Conservation (phyloP, 2,113 vertebrate species). For the Dinomys branickii region DNA sequence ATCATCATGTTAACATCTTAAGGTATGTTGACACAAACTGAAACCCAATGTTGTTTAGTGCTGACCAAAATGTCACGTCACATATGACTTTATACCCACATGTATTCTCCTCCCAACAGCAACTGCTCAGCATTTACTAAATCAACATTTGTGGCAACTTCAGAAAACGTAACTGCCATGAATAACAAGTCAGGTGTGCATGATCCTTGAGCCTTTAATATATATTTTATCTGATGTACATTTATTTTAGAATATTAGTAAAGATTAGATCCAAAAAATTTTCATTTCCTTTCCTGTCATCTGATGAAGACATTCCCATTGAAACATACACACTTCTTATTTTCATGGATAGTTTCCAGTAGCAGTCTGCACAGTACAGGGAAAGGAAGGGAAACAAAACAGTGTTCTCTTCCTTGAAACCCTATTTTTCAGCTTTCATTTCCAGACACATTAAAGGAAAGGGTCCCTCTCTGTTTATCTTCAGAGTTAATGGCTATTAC, state of each 20-base stretch:
- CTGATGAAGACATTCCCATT: background rate
- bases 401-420: background rate
- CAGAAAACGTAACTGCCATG: background rate
- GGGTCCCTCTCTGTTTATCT: slow-evolving; percentile 59
- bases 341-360: background rate
- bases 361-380: background rate
- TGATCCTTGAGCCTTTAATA: background rate
- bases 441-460: slow-evolving; percentile 24
- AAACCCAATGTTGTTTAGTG: background rate
- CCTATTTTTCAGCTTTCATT: background rate
- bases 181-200: background rate
- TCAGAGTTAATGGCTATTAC: slow-evolving; percentile 59
- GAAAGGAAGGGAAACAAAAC: background rate
- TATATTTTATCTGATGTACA: background rate
- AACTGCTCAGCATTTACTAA: background rate
- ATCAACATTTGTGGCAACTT: background rate
- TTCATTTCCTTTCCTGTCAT: background rate
- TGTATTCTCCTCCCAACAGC: background rate
- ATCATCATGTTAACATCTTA: background rate
- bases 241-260: background rate
- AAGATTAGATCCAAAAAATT: background rate
- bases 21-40: background rate
- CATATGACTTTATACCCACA: background rate
- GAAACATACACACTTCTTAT: background rate
- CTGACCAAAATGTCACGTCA: background rate